Percentiles rank a stretch among this genome's conserved stretches.
These are phyloP conservation scores for Anguilla pacifica DNA, from an alignment of 2,797 vertebrate genomes.

Conservation along the genomic window DNA sequence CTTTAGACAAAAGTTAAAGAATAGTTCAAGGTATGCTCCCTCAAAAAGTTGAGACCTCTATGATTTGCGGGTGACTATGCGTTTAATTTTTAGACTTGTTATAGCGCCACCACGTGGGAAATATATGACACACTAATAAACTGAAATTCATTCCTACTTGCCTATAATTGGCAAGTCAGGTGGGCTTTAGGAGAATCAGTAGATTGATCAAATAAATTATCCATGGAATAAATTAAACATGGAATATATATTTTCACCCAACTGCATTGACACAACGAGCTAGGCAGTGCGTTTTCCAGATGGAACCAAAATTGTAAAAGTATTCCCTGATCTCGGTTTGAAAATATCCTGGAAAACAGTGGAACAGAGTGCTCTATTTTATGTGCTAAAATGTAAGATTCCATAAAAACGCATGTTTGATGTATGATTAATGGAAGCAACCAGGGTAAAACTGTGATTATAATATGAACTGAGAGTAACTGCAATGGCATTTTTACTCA, in stretches of 20 bases:
- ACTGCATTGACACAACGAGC: background rate
- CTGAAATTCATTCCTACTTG: too few species aligned
- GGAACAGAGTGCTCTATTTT: background rate
- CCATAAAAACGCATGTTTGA: background rate
- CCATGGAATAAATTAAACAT: too few species aligned
- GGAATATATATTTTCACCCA: too few species aligned
- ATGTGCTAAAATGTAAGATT: background rate
- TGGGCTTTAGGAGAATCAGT: too few species aligned
- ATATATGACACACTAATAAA: too few species aligned
- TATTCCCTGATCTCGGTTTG: background rate
- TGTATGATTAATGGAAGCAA: too few species aligned
- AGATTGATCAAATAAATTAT: background rate
- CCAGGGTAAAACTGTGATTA: background rate
- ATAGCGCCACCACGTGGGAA: background rate
- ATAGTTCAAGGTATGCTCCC: background rate
- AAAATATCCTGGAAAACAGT: background rate
- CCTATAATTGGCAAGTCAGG: too few species aligned
- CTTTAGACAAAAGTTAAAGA: background rate
- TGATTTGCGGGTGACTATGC: background rate
- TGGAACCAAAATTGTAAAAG: background rate
- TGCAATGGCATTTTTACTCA: background rate
- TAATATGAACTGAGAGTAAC: background rate
- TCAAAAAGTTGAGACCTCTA: background rate
- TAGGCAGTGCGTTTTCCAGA: background rate
- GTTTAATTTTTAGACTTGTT: background rate